phyloP scores from a whole-genome alignment of 64 coral and sea anemone genomes.

The Exaiptasia diaphana region DNA sequence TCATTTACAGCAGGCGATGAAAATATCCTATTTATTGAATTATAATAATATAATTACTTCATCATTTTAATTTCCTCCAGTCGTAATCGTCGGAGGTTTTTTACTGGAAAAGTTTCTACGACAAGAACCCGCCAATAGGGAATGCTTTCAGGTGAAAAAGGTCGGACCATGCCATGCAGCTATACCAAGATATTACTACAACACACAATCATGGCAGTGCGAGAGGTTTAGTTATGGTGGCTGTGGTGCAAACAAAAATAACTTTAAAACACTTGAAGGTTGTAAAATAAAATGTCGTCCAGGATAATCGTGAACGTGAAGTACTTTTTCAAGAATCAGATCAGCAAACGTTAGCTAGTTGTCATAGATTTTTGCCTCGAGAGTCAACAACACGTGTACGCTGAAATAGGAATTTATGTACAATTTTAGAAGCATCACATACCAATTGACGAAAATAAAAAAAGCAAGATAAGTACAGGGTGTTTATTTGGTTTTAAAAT shows the following conservation, averaged over 20 bases:
- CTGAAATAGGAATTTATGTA: too few species aligned
- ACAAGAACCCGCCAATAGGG: not conserved
- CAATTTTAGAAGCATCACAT: too few species aligned
- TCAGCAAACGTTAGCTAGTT: too few species aligned
- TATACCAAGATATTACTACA: slow-evolving; percentile 44
- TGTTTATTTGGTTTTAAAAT: too few species aligned
- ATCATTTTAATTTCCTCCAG: not conserved
- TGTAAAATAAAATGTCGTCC: slow-evolving; percentile 4
- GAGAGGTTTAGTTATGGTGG: slow-evolving; percentile 42
- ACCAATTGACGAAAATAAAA: too few species aligned
- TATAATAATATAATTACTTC: not conserved
- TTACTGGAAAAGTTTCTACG: not conserved
- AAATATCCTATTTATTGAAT: not conserved
- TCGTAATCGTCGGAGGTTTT: not conserved
- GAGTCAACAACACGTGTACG: too few species aligned
- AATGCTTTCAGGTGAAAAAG: not conserved
- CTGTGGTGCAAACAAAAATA: slow-evolving; percentile 61
- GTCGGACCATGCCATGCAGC: slow-evolving; percentile 22
- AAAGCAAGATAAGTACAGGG: too few species aligned
- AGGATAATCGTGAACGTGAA: too few species aligned
- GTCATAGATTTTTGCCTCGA: too few species aligned
- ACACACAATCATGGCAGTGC: slow-evolving; percentile 10
- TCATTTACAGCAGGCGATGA: not conserved
- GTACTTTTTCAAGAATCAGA: too few species aligned
- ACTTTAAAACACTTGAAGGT: slow-evolving; percentile 23